Conservation (phyloP, 2,797 vertebrate species). For the Astyanax mexicanus region DNA sequence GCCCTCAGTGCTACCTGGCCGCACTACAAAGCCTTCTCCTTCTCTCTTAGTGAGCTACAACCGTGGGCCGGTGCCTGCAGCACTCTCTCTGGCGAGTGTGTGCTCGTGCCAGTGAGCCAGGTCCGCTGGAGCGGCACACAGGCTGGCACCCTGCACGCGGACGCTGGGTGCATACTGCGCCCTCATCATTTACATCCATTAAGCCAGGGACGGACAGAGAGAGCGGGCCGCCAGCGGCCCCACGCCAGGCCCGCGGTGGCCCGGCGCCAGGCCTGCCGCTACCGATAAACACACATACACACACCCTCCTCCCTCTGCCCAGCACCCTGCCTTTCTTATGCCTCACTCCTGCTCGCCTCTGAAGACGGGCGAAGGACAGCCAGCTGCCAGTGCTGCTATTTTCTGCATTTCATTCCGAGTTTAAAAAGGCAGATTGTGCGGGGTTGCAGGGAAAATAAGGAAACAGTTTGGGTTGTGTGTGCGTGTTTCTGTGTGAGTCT, state of each 20-base stretch:
- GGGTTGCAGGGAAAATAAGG: constrained; percentile 62
- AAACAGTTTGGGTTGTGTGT: constrained; percentile 48
- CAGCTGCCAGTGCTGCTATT: constrained; percentile 59
- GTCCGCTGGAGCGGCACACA: constrained; percentile 41
- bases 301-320: constrained; percentile 71
- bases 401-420: constrained; percentile 57
- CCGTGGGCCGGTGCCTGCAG: constrained; percentile 64
- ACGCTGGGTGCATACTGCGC: constrained; percentile 52
- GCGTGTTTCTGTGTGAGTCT: constrained; percentile 38
- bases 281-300: constrained; percentile 73
- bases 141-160: constrained; percentile 69
- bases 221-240: constrained; percentile 67
- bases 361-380: constrained; percentile 45
- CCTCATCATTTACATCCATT: constrained; percentile 81
- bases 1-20: constrained; percentile 68
- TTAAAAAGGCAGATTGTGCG: constrained; percentile 58
- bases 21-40: constrained; percentile 74
- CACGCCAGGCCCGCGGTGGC: constrained; percentile 70
- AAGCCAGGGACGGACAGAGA: constrained; percentile 57
- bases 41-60: constrained; percentile 76
- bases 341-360: constrained; percentile 39
- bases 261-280: constrained; percentile 74
- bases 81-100: constrained; percentile 61
- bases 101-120: constrained; percentile 71
- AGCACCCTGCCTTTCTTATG: constrained; percentile 71